Evolutionary conservation across 2,797 vertebrate genomes (phyloP), one percentile per base, ranked within the genome.

Genomic region (Brachyrhaphis roseni): DNA sequence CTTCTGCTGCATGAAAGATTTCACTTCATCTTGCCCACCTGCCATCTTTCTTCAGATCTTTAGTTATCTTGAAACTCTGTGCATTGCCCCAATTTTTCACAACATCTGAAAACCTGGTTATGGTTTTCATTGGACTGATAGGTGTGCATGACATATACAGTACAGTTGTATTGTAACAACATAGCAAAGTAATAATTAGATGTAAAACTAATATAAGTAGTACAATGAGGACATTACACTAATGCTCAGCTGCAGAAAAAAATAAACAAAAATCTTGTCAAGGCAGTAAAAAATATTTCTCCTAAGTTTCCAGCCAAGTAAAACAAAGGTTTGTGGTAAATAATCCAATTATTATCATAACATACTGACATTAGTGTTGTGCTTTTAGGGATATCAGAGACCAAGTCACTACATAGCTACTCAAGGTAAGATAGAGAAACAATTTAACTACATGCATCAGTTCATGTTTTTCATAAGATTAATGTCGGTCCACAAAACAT

Each of bases 371-470:
- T 36, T 74, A 45, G 3, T 79, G 13, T 92, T 79, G 74, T 95
- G 78, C 92, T 95, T 93, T 88, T 95, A 99, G 98, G 98, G 98
- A 39, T 99, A 99, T 92, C 98, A 99, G 93, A 96, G 98, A 90
- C 98, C 98, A 77, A 99, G 98, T 86, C 98, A 99, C 94, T 99
- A 99, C 94, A 99, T 99, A 81, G 98, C 98, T 82, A 99, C 98
- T 77, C 98, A 99, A 95, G 98, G 98, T 99, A 96, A 97, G 95
- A 88, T 53, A 46, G 26, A 36, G 1, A 31, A 57, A 18, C 12
- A 57, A 26, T 2, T n/a, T 34, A 11, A 47, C 57, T 5, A 51
- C 41, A 8, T 41, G n/a, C 15, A 15, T 18, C 5, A 72, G 62
- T 53, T 68, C 15, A 72, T 59, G 45, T 6, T 12, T 10, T 55